Conservation (phyloP, 1,140 invertebrate species). For the Drosophila simulans region DNA sequence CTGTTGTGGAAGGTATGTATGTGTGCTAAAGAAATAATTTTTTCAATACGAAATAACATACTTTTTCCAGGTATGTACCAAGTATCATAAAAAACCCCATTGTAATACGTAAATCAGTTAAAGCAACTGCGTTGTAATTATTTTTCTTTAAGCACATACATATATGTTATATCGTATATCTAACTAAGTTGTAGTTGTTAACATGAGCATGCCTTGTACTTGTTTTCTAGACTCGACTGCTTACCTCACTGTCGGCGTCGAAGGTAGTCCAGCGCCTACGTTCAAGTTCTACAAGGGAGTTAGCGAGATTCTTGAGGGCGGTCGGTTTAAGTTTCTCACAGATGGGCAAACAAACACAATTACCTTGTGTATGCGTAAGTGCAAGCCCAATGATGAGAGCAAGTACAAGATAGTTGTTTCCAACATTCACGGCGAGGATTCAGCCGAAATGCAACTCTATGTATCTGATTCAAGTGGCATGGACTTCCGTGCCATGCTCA, state of each 20-base stretch:
- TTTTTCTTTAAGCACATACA: too few relatives aligned
- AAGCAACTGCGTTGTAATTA: too few relatives aligned
- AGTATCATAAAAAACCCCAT: background rate
- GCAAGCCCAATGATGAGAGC: constrained; percentile 98
- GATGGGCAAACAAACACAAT: constrained; percentile 95
- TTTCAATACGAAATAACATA: background rate
- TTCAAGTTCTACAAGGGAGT: constrained; percentile 98
- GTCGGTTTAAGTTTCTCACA: constrained; percentile 95
- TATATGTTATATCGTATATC: background rate
- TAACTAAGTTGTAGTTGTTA: constrained; percentile 35
- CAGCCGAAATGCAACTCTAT: constrained; percentile 97
- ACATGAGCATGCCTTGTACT: constrained; percentile 15
- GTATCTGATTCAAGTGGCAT: constrained; percentile 98
- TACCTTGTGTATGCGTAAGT: constrained; percentile 97
- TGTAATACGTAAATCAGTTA: too few relatives aligned
- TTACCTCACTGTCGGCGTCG: constrained; percentile 94
- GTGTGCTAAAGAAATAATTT: too few relatives aligned
- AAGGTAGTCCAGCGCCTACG: constrained; percentile 96
- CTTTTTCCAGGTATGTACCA: background rate
- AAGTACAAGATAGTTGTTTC: constrained; percentile 97
- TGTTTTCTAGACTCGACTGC: constrained; percentile 91
- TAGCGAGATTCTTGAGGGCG: constrained; percentile 95
- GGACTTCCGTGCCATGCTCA: constrained; percentile 99
- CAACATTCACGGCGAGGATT: constrained; percentile 97
- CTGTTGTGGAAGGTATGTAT: constrained; percentile 93